Evolutionary conservation across 1,140 invertebrate species (phyloP).

Genomic region (Lepeophtheirus salmonis): DNA sequence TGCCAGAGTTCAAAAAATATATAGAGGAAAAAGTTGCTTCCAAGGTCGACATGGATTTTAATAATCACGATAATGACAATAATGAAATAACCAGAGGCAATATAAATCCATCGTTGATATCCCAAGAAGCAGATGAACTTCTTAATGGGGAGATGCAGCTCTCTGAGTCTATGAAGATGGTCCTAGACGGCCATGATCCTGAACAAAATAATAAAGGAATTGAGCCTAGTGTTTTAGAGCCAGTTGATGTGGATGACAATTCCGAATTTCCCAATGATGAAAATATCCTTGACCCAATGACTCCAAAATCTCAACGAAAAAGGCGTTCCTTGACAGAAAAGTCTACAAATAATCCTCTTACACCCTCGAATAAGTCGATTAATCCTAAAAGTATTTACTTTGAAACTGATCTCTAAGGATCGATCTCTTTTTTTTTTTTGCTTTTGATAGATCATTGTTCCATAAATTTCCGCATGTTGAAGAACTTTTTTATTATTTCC

Average conservation of each 20-base stretch:
- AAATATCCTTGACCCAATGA: not conserved
- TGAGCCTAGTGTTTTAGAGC: not conserved
- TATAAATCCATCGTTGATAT: not conserved
- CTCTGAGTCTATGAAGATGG: conserved; percentile 2
- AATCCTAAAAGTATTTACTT: conserved; percentile 6
- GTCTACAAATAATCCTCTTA: not conserved
- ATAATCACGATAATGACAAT: not conserved
- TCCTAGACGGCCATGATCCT: not conserved
- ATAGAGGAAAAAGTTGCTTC: not conserved
- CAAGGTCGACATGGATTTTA: not conserved
- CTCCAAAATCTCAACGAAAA: not conserved
- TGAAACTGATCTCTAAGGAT: conserved; percentile 15
- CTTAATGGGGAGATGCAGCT: conserved; percentile 8
- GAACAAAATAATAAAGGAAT: not conserved
- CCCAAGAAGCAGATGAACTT: not conserved
- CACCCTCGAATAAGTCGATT: not conserved
- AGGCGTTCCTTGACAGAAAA: conserved; percentile 4
- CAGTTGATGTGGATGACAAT: not conserved
- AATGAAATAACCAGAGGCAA: too few relatives aligned
- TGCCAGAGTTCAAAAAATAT: not conserved
- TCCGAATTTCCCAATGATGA: not conserved
- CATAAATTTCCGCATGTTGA: too few relatives aligned
- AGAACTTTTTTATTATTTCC: too few relatives aligned
- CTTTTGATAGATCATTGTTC: too few relatives aligned
- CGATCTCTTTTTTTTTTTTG: too few relatives aligned